phyloP scores from a whole-genome alignment of 64 coral and sea anemone genomes.

The Trachythela sp. region DNA sequence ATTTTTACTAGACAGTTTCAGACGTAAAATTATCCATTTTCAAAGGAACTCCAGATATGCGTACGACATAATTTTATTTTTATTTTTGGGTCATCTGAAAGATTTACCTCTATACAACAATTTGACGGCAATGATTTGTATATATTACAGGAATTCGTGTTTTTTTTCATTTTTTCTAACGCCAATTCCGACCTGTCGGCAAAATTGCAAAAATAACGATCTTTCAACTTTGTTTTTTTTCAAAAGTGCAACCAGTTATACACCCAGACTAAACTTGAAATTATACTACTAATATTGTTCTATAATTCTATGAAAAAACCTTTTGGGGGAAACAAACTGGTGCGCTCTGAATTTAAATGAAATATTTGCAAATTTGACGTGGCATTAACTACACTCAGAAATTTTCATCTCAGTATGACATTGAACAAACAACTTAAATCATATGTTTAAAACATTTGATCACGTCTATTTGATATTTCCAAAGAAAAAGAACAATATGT shows the following conservation, averaged over 20 bases:
- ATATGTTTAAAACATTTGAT: background rate
- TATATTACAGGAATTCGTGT: background rate
- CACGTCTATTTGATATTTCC: too few species aligned
- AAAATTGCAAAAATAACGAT: background rate
- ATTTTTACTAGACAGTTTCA: background rate
- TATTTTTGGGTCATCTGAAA: background rate
- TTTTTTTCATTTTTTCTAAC: background rate
- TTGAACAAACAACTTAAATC: background rate
- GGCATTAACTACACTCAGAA: background rate
- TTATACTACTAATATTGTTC: background rate
- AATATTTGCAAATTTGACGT: background rate
- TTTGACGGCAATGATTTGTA: background rate
- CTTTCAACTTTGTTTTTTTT: background rate
- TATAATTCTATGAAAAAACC: background rate
- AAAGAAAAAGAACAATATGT: background rate
- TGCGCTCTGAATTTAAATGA: background rate
- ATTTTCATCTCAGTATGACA: background rate
- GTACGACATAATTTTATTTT: background rate
- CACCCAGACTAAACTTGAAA: background rate
- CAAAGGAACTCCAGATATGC: background rate
- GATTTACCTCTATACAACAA: background rate
- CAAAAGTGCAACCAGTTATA: constrained; percentile 4
- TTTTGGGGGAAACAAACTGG: background rate
- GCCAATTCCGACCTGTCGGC: background rate
- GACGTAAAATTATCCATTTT: background rate